Base-by-base conservation (phyloP, 1,140 invertebrate species). In the Anastatus disparis region DNA sequence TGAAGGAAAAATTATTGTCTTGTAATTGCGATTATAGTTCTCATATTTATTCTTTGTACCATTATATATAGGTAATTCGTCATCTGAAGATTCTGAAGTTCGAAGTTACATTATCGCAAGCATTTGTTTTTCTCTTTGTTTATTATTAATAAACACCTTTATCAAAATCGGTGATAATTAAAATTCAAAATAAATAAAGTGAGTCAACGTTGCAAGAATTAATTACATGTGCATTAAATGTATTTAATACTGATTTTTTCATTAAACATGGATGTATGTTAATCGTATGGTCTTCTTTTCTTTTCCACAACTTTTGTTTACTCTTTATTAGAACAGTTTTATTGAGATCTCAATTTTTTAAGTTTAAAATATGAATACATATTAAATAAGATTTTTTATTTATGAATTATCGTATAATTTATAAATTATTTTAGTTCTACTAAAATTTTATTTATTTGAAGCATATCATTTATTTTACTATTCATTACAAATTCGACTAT, bases 201-300 rank as follows among this genome's bases (percentile, higher is more conserved):
- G 15, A 58, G 17, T 4, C 40, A 46, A 62, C 27, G 79, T 77
- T 27, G 79, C 73, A 76, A 81, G 78, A 79, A 84, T 84, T 84
- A 79, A n/a, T n/a, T n/a, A 85, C 79, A 83, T 84, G 84, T 85
- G 84, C 83, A 85, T 85, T 85, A 84, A 85, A 84, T 85, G 83
- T 85, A 85, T 85, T 84, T 85, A 82, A 78, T 84, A 85, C 84
- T 85, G 85, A 85, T 84, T 84, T 85, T 85, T 85, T 85, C 81
- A 85, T 85, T 85, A 85, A 85, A 85, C 81, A 85, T 85, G 82
- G 82, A 83, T 84, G 81, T 84, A 81, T 84, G 81, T 84, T 83
- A 81, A 83, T 75, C 71, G 76, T 78, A 64, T 72, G 63, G 78
- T 77, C 70, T 78, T 74, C 59, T 42, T 79, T 80, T 77, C 72